Evolutionary conservation across 2,113 vertebrate species (phyloP).

Genomic region (Equus przewalskii): DNA sequence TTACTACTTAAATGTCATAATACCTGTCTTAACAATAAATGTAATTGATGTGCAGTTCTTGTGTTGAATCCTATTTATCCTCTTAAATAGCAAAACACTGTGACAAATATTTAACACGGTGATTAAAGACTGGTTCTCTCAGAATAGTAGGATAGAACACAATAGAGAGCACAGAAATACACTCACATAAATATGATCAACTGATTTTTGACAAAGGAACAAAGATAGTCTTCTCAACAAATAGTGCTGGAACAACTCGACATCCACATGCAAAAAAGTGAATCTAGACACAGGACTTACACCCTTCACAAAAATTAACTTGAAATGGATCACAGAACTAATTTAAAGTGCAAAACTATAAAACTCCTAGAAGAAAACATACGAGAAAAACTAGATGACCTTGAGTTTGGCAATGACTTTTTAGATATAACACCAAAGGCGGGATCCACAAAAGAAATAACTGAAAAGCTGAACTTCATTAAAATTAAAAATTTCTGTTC

Average conservation of each 20-base stretch:
- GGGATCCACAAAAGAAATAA: not conserved
- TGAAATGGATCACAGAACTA: not conserved
- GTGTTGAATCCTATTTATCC: not conserved
- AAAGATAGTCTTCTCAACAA: not conserved
- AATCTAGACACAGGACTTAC: not conserved
- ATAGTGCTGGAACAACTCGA: no score
- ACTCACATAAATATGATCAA: not conserved
- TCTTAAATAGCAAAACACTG: not conserved
- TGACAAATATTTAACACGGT: not conserved
- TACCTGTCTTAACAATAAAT: not conserved
- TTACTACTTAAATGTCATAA: not conserved
- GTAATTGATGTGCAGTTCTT: not conserved
- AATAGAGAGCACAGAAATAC: not conserved
- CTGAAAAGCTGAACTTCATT: not conserved
- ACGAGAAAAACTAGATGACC: not conserved
- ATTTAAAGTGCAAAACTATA: not conserved
- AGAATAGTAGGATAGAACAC: not conserved
- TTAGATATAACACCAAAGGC: not conserved
- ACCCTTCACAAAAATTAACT: not conserved
- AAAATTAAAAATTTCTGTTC: not conserved
- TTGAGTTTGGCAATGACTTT: not conserved
- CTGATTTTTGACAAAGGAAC: not conserved
- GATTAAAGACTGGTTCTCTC: not conserved
- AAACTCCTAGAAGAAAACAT: not conserved
- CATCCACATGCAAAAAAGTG: not conserved